These are phyloP conservation scores for Orthochromis malagaraziensis DNA, from an alignment of 2,113 vertebrate species.

Conservation along the genomic window DNA sequence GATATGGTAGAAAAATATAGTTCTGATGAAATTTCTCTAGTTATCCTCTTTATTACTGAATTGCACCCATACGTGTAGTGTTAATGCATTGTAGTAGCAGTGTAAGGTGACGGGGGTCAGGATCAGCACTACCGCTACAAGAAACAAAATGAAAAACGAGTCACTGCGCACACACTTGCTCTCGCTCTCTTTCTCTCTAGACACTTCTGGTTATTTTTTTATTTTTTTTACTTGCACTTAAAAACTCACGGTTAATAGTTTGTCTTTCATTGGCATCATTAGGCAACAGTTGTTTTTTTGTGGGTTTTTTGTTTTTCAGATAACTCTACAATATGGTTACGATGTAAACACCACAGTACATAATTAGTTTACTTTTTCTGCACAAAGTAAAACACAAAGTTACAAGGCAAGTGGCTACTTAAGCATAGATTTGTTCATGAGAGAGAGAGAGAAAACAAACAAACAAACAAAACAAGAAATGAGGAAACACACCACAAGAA, in stretches of 20 bases:
- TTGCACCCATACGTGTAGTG: constrained; percentile 66
- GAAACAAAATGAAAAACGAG: constrained; percentile 24
- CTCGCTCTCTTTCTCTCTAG: constrained; percentile 38
- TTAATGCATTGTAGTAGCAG: constrained; percentile 48
- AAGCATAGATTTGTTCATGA: constrained; percentile 75
- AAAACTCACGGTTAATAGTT: constrained; percentile 60
- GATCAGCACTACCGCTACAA: constrained; percentile 50
- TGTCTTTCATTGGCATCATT: constrained; percentile 73
- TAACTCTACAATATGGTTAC: constrained; percentile 70
- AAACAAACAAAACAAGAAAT: neutral
- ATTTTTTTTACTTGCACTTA: constrained; percentile 54
- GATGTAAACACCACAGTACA: constrained; percentile 76
- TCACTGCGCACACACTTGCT: constrained; percentile 23
- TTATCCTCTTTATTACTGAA: constrained; percentile 65
- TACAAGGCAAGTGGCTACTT: constrained; percentile 75
- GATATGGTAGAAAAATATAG: constrained; percentile 81
- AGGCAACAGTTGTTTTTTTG: constrained; percentile 60
- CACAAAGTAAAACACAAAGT: constrained; percentile 73
- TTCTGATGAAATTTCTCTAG: constrained; percentile 73
- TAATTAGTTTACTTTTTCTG: constrained; percentile 62
- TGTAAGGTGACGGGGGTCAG: constrained; percentile 58
- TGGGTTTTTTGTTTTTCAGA: constrained; percentile 15
- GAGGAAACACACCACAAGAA: constrained; percentile 49
- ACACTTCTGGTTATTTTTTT: constrained; percentile 60
- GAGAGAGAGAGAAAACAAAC: constrained; percentile 1